Evolutionary conservation across 2,797 vertebrate genomes (phyloP), one percentile per base, ranked within the genome.

Genomic region (Poecilia picta): DNA sequence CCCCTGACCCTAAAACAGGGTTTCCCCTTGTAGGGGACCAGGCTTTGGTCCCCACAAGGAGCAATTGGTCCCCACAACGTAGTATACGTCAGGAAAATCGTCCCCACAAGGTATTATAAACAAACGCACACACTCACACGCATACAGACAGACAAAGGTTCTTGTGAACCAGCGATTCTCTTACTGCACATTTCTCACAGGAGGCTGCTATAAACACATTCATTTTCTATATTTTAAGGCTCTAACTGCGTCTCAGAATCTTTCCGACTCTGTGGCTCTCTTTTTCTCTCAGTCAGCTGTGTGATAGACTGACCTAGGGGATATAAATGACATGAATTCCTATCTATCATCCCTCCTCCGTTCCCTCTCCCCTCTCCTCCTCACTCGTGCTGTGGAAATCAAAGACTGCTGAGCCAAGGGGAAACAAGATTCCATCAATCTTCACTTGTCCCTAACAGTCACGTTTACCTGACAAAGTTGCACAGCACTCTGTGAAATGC

Each of bases 361-460:
- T 83, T 85, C 87, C 79, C 84, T 81, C 83, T 79, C 73, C 64
- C 86, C 83, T 81, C 43, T 85, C 85, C 89, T 79, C 88, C 80
- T 82, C 55, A 70, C 85, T 64, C 82, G 85, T 83, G 88, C 88
- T 81, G 90, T 89, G 81, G 88, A 94, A 93, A 94, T 94, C 92
- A 95, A 92, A 93, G 93, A 94, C 87, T 94, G 94, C 94, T 95
- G 94, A 95, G 94, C 93, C 93, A 94, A 86, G 92, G 82, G 90
- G 85, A 94, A 93, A 92, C 90, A 88, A 91, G 89, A 92, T 88
- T 77, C 91, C 92, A 95, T 95, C 94, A 93, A 95, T 94, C 94
- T 94, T 84, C 36, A 45, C 92, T 86, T 91, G 93, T 95, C 93
- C 88, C 92, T 87, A 89, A 91, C 87, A 89, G 93, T 95, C 92